Evolutionary conservation across 2,888 invertebrate species (phyloP), one percentile per base, ranked within the genome.

Genomic region (Pyrgus malvae): DNA sequence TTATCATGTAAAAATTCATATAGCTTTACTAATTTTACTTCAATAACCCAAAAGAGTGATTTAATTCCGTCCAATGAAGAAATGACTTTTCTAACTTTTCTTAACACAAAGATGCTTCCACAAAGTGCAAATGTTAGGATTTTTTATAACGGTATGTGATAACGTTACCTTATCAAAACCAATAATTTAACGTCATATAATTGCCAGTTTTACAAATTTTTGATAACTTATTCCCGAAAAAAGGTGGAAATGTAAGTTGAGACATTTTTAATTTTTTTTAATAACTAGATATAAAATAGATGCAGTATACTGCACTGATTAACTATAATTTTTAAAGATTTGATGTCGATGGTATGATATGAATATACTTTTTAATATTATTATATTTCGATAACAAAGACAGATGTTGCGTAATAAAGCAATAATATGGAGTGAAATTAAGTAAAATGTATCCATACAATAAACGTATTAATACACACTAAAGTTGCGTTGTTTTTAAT

Each of bases 1-100:
- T n/a, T n/a, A n/a, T n/a, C 70, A 73, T 86, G 85, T 87, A 88
- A 82, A 86, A 87, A 87, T 84, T 86, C 83, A 82, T 80, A 78
- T 70, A 87, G 88, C 83, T 88, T 85, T 88, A 88, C 86, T 88
- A 88, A 90, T 83, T 78, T 77, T 77, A 85, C 71, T 70, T 65
- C 58, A 54, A 59, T 65, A 61, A 58, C 59, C 57, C 51, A 57
- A 60, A 56, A 61, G 61, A 62, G 64, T 63, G 59, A 66, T 62
- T 49, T 65, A 55, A 65, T 61, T 66, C 67, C 66, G 66, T 68
- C 66, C 59, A 56, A 29, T 38, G 33, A 35, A 54, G 55, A 33
- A 48, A 31, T 21, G 45, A 53, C 48, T 40, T 56, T n/a, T n/a
- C n/a, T 21, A 38, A 53, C 48, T 40, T 56, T 66, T 51, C 29